phyloP scores from a whole-genome alignment of 2,797 vertebrate species.

The Microhierax caerulescens region DNA sequence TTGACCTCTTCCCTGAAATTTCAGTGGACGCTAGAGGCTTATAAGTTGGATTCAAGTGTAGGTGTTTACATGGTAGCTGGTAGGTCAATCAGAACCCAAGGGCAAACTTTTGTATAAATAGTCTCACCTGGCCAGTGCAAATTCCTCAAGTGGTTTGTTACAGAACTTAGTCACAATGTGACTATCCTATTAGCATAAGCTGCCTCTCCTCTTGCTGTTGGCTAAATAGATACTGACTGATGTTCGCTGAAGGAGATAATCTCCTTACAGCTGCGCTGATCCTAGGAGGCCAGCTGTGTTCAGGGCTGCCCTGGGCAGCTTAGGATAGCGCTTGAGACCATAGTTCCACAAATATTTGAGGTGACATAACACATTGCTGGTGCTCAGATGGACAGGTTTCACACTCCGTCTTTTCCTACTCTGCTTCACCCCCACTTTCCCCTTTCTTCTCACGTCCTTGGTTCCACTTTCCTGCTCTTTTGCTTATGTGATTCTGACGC shows the following conservation, averaged over 20 bases:
- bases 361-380: neutral
- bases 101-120: neutral
- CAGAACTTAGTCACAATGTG: neutral
- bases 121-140: neutral
- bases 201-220: neutral
- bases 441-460: neutral
- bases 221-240: neutral
- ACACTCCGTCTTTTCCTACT: neutral
- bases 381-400: neutral
- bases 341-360: neutral
- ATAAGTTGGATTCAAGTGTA: neutral
- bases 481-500: neutral
- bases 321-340: neutral
- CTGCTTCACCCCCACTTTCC: neutral
- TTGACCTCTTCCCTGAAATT: neutral
- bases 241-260: neutral
- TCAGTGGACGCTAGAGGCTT: neutral
- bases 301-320: neutral
- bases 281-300: neutral
- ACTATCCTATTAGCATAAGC: neutral
- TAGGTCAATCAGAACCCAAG: rapidly evolving
- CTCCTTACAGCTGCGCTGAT: neutral
- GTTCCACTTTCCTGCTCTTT: neutral
- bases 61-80: neutral
- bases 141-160: neutral